Percentiles rank a stretch among this genome's conserved stretches.
These are phyloP conservation scores for Ectemnius lituratus DNA, from an alignment of 2,888 invertebrate genomes.

Conservation along the genomic window DNA sequence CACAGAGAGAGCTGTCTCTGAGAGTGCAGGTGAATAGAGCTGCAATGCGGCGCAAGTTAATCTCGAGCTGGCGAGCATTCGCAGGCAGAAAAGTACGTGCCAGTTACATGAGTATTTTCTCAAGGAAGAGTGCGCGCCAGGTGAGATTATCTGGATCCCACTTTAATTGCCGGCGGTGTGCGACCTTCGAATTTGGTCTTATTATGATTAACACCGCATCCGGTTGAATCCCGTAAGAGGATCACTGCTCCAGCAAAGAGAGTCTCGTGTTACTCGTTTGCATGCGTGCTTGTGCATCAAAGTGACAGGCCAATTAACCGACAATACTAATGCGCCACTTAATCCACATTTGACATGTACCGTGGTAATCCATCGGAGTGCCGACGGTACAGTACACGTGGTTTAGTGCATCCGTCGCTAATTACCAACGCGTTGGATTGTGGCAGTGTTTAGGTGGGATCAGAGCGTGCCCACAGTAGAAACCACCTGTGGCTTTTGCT, in stretches of 20 bases:
- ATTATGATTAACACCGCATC: slow-evolving; percentile 11
- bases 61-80: slow-evolving; percentile 62
- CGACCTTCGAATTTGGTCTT: slow-evolving; percentile 24
- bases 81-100: slow-evolving; percentile 48
- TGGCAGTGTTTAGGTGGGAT: background rate
- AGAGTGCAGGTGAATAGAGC: slow-evolving; percentile 9
- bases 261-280: background rate
- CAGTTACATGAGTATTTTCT: slow-evolving; percentile 69
- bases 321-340: background rate
- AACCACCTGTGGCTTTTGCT: slow-evolving; percentile 10
- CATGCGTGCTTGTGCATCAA: background rate
- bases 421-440: slow-evolving; percentile 8
- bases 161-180: slow-evolving; percentile 34
- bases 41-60: slow-evolving; percentile 35
- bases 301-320: background rate
- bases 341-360: background rate
- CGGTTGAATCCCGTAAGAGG: too few relatives aligned
- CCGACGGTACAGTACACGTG: background rate
- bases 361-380: background rate
- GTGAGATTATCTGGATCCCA: slow-evolving; percentile 33
- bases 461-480: slow-evolving; percentile 4
- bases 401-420: slow-evolving; percentile 6
- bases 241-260: too few relatives aligned
- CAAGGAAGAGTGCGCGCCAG: slow-evolving; percentile 63
- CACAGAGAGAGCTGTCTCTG: background rate